phyloP scores from a whole-genome alignment of 2,888 invertebrate genomes.

The Luffia ferchaultella region DNA sequence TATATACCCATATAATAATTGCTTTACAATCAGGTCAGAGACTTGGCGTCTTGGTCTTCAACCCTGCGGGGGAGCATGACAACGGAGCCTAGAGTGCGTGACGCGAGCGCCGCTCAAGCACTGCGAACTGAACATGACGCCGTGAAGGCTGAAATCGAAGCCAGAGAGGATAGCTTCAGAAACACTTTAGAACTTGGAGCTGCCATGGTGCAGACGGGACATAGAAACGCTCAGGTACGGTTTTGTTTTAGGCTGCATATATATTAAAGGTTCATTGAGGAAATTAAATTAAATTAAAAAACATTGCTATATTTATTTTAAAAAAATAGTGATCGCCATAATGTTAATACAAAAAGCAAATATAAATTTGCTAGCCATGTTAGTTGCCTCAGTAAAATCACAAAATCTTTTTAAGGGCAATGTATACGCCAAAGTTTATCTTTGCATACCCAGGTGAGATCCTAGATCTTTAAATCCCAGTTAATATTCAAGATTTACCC shows the following conservation, averaged over 20 bases:
- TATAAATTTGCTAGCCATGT: no score
- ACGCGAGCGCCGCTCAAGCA: constrained; percentile 82
- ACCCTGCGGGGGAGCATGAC: constrained; percentile 79
- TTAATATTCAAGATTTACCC: no score
- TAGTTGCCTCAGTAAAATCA: no score
- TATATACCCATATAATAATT: not conserved
- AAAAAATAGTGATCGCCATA: no score
- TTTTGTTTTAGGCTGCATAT: no score
- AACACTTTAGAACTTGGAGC: constrained; percentile 79
- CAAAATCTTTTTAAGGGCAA: no score
- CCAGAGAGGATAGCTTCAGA: constrained; percentile 82
- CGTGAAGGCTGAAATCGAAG: constrained; percentile 84
- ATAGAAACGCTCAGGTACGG: constrained; percentile 55
- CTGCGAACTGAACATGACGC: constrained; percentile 85
- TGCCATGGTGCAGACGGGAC: constrained; percentile 84
- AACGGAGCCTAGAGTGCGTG: constrained; percentile 83
- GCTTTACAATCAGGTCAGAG: constrained; percentile 68
- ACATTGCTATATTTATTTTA: no score
- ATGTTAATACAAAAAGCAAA: no score
- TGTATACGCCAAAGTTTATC: no score
- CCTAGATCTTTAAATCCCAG: no score
- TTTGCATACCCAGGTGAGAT: no score
- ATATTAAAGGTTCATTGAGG: constrained; percentile 1
- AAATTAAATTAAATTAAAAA: no score
- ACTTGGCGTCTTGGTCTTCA: constrained; percentile 89